Conservation (phyloP, 1,140 invertebrate genomes). For the Drosophila subobscura region DNA sequence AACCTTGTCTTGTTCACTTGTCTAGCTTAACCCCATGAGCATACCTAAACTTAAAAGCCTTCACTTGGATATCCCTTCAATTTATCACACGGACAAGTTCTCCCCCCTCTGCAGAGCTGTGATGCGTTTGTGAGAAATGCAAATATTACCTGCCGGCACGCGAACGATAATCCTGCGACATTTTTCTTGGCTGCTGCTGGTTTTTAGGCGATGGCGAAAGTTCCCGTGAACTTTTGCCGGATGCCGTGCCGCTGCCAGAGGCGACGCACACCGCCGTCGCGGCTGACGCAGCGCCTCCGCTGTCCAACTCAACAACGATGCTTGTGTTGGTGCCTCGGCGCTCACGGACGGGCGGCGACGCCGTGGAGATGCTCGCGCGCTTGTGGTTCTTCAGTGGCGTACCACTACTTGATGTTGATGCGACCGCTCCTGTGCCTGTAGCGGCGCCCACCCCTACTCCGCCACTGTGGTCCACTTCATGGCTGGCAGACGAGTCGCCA, state of each 20-base stretch:
- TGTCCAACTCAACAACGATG: conserved; percentile 71
- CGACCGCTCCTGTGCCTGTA: conserved; percentile 17
- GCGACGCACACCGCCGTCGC: conserved; percentile 35
- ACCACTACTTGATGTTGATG: conserved; percentile 28
- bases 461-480: conserved; percentile 60
- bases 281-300: conserved; percentile 3
- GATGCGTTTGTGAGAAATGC: conserved; percentile 41
- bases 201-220: conserved; percentile 82
- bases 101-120: not conserved
- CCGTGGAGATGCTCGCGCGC: conserved; percentile 71
- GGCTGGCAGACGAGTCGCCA: conserved; percentile 41
- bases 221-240: conserved; percentile 78
- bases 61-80: conserved; percentile 11
- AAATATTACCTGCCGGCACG: conserved; percentile 72
- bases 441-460: conserved; percentile 4
- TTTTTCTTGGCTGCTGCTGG: conserved; percentile 76
- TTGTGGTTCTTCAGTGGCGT: conserved; percentile 73
- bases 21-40: not conserved
- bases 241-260: conserved; percentile 66
- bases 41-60: not conserved
- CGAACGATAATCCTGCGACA: conserved; percentile 81
- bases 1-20: conserved; percentile 3
- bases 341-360: conserved; percentile 55
- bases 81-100: conserved; percentile 16
- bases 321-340: conserved; percentile 69